phyloP scores from a whole-genome alignment of 2,888 invertebrate species.

The Temnothorax ravouxi region DNA sequence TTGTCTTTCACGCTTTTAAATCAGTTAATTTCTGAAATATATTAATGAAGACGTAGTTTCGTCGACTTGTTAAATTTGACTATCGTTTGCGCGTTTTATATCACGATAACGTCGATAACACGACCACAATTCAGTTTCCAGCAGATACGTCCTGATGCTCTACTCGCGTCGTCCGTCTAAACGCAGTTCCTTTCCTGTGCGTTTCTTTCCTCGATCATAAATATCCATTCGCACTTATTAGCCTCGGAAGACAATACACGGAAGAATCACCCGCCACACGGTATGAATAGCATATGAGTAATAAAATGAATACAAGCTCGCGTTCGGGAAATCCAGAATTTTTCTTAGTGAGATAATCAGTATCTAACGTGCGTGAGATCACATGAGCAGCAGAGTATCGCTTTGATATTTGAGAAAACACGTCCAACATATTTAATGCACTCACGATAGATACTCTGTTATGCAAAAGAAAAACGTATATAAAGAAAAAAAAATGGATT shows the following conservation, averaged over 20 bases:
- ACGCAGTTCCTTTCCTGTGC: neutral
- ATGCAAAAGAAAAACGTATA: neutral
- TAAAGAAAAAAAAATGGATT: neutral
- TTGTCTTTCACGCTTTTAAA: slow-evolving; percentile 9
- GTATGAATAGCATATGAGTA: neutral
- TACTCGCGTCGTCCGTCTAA: neutral
- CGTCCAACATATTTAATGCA: neutral
- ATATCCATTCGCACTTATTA: slow-evolving; percentile 31
- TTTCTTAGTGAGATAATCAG: neutral
- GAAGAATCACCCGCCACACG: neutral
- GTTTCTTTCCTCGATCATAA: slow-evolving; percentile 10
- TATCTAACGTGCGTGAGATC: neutral
- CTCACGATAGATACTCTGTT: neutral
- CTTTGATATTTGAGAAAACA: neutral
- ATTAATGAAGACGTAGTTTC: slow-evolving; percentile 24
- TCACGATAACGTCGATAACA: slow-evolving; percentile 20
- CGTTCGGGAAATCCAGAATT: neutral
- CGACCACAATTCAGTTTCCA: slow-evolving; percentile 35
- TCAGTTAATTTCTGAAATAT: slow-evolving; percentile 24
- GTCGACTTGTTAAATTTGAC: slow-evolving; percentile 4
- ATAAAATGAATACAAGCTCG: neutral
- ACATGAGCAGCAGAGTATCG: neutral
- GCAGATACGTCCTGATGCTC: neutral
- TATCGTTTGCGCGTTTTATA: neutral
- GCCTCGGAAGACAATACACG: neutral